Evolutionary conservation across 2,888 invertebrate genomes (phyloP).

Genomic region (Caenorhabditis macrosperma): DNA sequence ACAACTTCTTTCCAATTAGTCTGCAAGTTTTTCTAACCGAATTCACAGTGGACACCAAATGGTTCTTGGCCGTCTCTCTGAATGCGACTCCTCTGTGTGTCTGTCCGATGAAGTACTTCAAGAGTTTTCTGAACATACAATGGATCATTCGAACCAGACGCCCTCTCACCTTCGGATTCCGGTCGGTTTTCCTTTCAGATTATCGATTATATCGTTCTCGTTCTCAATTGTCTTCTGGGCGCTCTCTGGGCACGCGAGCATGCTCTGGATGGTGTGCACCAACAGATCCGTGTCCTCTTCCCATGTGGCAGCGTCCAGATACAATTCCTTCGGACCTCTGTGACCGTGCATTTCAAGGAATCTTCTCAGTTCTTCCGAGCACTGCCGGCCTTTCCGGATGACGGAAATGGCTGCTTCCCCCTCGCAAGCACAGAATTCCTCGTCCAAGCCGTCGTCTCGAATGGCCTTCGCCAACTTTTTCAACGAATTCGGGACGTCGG

Average conservation of each 20-base stretch:
- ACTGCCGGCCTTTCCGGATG: constrained; percentile 47
- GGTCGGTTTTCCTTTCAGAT: constrained; percentile 63
- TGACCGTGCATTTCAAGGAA: constrained; percentile 87
- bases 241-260: constrained; percentile 51
- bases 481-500: constrained; percentile 85
- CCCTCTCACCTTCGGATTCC: constrained; percentile 65
- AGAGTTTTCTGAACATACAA: constrained; percentile 73
- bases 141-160: background rate
- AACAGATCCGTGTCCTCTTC: constrained; percentile 84
- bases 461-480: constrained; percentile 75
- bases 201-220: constrained; percentile 65
- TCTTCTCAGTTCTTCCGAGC: constrained; percentile 81
- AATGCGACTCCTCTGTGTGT: constrained; percentile 82
- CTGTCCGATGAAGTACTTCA: constrained; percentile 80
- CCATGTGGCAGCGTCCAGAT: constrained; percentile 86
- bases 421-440: constrained; percentile 62
- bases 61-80: constrained; percentile 74
- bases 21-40: constrained; percentile 58
- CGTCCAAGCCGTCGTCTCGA: constrained; percentile 58
- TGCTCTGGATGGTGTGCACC: constrained; percentile 84
- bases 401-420: constrained; percentile 70
- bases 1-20: constrained; percentile 59
- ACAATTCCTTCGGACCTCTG: constrained; percentile 84
- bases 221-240: constrained; percentile 48
- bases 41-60: constrained; percentile 62